phyloP scores from a whole-genome alignment of 2,113 vertebrate species.

The Larimichthys crocea region DNA sequence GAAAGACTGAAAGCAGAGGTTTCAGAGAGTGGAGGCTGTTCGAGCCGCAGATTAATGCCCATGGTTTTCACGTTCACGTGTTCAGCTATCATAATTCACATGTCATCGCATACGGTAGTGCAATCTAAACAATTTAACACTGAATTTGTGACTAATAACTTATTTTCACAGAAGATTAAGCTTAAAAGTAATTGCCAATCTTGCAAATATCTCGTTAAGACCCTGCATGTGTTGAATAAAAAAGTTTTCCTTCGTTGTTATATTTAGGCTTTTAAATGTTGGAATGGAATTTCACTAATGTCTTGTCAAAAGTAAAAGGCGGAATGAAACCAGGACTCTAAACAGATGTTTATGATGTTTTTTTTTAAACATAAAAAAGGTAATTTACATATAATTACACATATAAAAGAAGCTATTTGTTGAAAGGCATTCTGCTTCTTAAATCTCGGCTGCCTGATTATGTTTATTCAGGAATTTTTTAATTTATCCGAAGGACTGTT shows the following conservation, averaged over 20 bases:
- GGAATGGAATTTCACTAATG: neutral
- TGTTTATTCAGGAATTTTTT: neutral
- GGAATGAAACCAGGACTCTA: neutral
- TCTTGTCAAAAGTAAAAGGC: neutral
- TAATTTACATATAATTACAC: neutral
- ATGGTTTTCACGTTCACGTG: neutral
- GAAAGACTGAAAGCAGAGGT: neutral
- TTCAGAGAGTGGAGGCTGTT: neutral
- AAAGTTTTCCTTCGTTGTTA: neutral
- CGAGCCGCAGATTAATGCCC: neutral
- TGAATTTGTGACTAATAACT: neutral
- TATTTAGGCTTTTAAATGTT: neutral
- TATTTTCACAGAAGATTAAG: neutral
- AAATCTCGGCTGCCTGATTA: neutral
- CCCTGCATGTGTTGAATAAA: neutral
- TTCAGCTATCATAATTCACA: neutral
- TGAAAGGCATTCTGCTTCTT: neutral
- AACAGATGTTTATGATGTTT: slow-evolving; percentile 17
- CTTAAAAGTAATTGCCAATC: neutral
- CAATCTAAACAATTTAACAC: neutral
- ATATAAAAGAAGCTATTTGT: neutral
- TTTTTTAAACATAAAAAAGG: neutral
- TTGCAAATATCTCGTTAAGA: neutral
- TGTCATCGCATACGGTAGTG: neutral
- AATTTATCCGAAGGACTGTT: neutral